Percentiles rank a stretch among this genome's conserved stretches.
These are phyloP conservation scores for Phoxinus phoxinus DNA, from an alignment of 2,113 vertebrate genomes.

Conservation along the genomic window DNA sequence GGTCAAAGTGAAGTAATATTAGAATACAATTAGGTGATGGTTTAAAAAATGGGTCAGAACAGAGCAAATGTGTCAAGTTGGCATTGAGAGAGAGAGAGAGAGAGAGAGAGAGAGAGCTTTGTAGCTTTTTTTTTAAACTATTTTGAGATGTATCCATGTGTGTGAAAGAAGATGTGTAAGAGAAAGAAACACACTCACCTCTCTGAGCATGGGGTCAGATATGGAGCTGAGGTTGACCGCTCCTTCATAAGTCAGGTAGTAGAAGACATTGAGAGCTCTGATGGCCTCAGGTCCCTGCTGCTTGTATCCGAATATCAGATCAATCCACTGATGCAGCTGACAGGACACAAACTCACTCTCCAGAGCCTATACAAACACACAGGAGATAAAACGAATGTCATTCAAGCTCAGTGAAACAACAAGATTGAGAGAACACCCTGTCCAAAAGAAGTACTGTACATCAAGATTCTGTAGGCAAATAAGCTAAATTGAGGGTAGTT, in stretches of 20 bases:
- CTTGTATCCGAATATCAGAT: conserved; percentile 98
- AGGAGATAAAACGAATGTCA: conserved; percentile 24
- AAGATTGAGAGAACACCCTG: not conserved
- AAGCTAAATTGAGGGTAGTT: not conserved
- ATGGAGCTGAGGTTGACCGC: conserved; percentile 93
- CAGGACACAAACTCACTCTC: conserved; percentile 99
- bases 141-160: not conserved
- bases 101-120: not conserved
- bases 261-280: conserved; percentile 94
- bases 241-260: conserved; percentile 96
- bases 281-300: conserved; percentile 96
- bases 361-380: conserved; percentile 81
- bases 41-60: not conserved
- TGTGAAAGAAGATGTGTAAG: conserved; percentile 2
- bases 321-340: conserved; percentile 99
- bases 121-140: too few species aligned
- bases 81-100: not conserved
- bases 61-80: too few species aligned
- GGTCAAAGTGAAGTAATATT: not conserved
- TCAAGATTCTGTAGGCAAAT: not conserved
- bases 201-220: conserved; percentile 88
- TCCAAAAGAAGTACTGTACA: not conserved
- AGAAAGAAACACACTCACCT: conserved; percentile 79
- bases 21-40: not conserved
- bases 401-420: conserved; percentile 17